phyloP scores from a whole-genome alignment of 2,888 invertebrate species.

The Leucania comma region DNA sequence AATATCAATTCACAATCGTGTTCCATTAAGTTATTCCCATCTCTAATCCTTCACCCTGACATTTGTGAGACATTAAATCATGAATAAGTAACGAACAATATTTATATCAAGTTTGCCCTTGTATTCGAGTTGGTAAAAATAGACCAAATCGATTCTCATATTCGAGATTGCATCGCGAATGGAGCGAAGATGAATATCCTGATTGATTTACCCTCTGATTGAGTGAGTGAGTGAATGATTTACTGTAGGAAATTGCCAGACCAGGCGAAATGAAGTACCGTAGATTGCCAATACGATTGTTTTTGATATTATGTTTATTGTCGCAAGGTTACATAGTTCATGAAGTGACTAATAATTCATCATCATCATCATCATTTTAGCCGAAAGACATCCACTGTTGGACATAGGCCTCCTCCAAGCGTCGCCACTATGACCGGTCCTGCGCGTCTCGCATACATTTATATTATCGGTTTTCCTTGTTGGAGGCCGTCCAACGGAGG shows the following conservation, averaged over 20 bases:
- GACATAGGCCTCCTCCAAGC: no score
- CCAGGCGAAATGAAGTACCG: neutral
- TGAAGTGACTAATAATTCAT: no score
- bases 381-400: no score
- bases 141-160: constrained; percentile 51
- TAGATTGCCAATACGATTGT: neutral
- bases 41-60: constrained; percentile 17
- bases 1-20: constrained; percentile 15
- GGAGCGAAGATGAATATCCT: constrained; percentile 53
- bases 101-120: constrained; percentile 10
- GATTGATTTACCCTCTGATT: constrained; percentile 42
- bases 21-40: constrained; percentile 5
- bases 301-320: no score
- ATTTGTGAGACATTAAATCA: constrained; percentile 32
- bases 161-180: constrained; percentile 46
- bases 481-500: no score
- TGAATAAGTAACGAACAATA: constrained; percentile 30
- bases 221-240: constrained; percentile 31
- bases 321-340: no score
- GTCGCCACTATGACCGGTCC: no score
- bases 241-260: constrained; percentile 27
- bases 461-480: no score
- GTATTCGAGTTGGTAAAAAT: constrained; percentile 46
- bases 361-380: no score
- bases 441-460: no score